Conservation (phyloP, 2,113 vertebrate genomes). For the Columbina picui region DNA sequence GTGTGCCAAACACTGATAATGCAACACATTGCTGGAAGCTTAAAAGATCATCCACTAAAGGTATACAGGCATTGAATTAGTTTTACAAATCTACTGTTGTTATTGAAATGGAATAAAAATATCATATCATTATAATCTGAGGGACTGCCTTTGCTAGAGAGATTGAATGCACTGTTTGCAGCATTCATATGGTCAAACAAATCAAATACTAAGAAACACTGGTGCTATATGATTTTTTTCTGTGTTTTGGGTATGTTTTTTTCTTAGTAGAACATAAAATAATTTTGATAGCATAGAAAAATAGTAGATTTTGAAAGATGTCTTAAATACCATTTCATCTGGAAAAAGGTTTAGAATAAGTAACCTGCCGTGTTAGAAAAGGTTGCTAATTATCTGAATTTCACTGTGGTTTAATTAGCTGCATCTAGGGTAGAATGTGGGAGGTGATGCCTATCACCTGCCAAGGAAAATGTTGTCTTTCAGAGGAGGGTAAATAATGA, state of each 20-base stretch:
- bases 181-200: not conserved
- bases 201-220: not conserved
- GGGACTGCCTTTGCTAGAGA: not conserved
- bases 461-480: conserved; percentile 1
- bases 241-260: not conserved
- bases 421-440: not conserved
- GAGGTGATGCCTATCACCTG: conserved; percentile 43
- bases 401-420: conserved; percentile 56
- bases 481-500: not conserved
- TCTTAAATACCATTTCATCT: not conserved
- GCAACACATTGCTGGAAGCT: not conserved
- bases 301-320: not conserved
- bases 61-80: not conserved
- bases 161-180: not conserved
- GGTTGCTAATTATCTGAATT: conserved; percentile 51
- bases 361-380: conserved; percentile 1
- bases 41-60: not conserved
- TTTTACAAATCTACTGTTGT: not conserved
- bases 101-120: not conserved
- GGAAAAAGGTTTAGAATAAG: conserved; percentile 8
- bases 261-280: not conserved
- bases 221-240: not conserved
- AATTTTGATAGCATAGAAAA: not conserved
- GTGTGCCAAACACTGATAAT: rapidly evolving
- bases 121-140: not conserved